Conservation (phyloP, 2,113 vertebrate genomes). For the Pelodiscus sinensis region DNA sequence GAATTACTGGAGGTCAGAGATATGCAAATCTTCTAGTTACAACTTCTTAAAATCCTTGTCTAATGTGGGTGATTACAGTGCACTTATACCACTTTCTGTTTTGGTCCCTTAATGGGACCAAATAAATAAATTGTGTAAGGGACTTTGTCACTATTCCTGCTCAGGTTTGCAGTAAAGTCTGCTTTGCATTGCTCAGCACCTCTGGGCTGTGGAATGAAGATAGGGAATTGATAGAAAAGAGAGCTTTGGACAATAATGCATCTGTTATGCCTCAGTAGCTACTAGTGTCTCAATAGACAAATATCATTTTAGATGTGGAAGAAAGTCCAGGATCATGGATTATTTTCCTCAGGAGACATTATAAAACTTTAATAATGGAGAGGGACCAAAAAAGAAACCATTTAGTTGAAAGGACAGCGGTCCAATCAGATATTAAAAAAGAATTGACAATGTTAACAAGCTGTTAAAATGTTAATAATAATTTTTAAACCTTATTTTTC, state of each 20-base stretch:
- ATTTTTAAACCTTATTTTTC: neutral
- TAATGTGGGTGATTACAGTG: neutral
- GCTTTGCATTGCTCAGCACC: neutral
- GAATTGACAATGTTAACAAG: neutral
- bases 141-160: neutral
- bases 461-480: neutral
- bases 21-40: neutral
- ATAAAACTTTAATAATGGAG: neutral
- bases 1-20: neutral
- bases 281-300: neutral
- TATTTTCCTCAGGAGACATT: neutral
- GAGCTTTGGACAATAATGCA: neutral
- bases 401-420: neutral
- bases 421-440: neutral
- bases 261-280: neutral
- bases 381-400: neutral
- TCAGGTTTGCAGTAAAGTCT: neutral
- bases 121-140: neutral
- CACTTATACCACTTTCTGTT: neutral
- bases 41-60: neutral
- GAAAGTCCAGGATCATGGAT: neutral
- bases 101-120: neutral
- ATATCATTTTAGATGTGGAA: neutral
- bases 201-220: neutral
- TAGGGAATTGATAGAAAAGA: neutral